Evolutionary conservation across 1,140 invertebrate genomes (phyloP).

Genomic region (Aphaenogaster rudis): DNA sequence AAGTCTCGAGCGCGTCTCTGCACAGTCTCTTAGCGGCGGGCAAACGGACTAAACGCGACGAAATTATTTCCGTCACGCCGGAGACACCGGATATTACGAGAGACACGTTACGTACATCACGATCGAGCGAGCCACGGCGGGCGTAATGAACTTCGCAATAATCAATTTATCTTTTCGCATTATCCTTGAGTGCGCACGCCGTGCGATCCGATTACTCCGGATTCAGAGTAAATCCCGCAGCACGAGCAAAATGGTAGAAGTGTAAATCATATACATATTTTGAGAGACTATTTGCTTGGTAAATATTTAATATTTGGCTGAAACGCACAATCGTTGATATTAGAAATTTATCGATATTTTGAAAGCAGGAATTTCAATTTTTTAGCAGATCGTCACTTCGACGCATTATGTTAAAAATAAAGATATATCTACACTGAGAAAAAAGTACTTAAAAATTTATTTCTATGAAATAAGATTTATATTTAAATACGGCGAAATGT

Average conservation of each 20-base stretch:
- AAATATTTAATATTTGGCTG: not conserved
- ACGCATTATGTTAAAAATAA: not conserved
- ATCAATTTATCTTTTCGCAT: conserved; percentile 18
- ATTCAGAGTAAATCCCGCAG: not conserved
- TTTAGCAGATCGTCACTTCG: not conserved
- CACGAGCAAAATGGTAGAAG: not conserved
- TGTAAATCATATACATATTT: not conserved
- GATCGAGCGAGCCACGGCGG: not conserved
- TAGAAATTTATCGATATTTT: no score
- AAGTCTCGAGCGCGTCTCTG: conserved; percentile 14
- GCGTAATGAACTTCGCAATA: conserved; percentile 25
- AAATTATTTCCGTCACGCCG: conserved; percentile 54
- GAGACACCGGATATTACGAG: conserved; percentile 51
- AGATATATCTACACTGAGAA: no score
- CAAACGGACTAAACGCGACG: conserved; percentile 56
- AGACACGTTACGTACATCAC: not conserved
- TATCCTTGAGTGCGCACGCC: not conserved
- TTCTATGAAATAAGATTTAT: no score
- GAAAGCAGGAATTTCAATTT: not conserved
- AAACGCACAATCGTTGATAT: not conserved
- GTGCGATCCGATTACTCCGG: not conserved
- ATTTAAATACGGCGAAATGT: no score
- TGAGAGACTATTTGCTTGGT: not conserved
- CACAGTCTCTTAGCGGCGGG: conserved; percentile 29
- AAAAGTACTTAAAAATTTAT: no score